Evolutionary conservation across 92 coral and sea anemone species (phyloP).

Genomic region (Montipora capitata): DNA sequence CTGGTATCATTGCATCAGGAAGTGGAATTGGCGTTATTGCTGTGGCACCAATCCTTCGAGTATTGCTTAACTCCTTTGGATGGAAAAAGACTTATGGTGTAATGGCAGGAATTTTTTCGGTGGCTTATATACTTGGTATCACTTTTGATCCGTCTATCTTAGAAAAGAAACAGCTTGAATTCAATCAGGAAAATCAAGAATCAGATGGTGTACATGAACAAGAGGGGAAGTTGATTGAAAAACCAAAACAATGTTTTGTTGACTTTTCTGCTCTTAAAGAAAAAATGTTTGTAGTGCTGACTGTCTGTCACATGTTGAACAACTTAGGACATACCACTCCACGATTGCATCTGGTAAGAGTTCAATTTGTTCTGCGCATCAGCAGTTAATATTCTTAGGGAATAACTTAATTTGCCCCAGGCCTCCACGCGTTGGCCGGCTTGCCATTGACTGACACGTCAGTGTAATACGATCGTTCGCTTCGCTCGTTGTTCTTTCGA

Average conservation of each 20-base stretch:
- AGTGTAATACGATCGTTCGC: no score
- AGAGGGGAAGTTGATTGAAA: neutral
- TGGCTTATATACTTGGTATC: constrained; percentile 21
- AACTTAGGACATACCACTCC: constrained; percentile 60
- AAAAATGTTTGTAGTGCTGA: constrained; percentile 20
- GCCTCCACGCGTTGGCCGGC: no score
- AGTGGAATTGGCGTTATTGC: constrained; percentile 69
- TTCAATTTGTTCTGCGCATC: no score
- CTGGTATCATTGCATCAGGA: constrained; percentile 78
- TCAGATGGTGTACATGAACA: neutral
- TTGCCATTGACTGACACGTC: no score
- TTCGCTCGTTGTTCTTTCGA: no score
- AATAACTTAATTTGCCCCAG: no score
- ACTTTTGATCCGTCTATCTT: constrained; percentile 45
- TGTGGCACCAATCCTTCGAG: constrained; percentile 54
- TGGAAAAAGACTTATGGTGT: constrained; percentile 69
- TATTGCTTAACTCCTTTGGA: constrained; percentile 41
- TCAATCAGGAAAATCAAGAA: neutral
- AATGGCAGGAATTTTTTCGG: constrained; percentile 46
- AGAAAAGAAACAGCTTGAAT: neutral
- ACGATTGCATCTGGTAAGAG: constrained; percentile 81
- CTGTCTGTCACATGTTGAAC: constrained; percentile 27
- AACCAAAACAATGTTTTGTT: constrained; percentile 1
- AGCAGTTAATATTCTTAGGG: no score
- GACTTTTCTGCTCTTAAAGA: constrained; percentile 59